Conservation (phyloP, 1,140 invertebrate genomes). For the Neomicropteryx cornuta region DNA sequence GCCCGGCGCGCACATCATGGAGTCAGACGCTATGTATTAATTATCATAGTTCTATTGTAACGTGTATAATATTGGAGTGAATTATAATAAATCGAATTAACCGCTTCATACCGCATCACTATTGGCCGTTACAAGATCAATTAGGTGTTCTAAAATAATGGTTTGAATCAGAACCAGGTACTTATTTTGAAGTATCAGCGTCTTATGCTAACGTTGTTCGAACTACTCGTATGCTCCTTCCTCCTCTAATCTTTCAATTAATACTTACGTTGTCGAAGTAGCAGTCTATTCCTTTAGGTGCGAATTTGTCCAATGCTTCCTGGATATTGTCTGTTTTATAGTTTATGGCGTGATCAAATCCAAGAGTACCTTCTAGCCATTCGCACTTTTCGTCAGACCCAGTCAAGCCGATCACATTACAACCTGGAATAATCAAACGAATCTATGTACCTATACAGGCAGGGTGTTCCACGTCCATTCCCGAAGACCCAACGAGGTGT, state of each 20-base stretch:
- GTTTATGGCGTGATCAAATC: conserved; percentile 58
- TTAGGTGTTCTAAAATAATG: neutral
- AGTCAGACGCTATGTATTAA: too few relatives aligned
- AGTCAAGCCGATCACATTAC: conserved; percentile 59
- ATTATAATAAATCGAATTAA: too few relatives aligned
- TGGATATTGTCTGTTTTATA: conserved; percentile 52
- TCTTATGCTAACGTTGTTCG: neutral
- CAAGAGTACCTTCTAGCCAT: conserved; percentile 52
- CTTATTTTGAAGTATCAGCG: neutral
- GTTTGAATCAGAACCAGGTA: too few relatives aligned
- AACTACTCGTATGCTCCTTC: neutral
- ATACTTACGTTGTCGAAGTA: conserved; percentile 53
- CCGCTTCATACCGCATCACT: too few relatives aligned
- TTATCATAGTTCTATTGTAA: too few relatives aligned
- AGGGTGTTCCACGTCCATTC: too few relatives aligned
- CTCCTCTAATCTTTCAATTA: neutral
- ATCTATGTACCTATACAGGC: too few relatives aligned
- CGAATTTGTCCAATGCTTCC: conserved; percentile 41
- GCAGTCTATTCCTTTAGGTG: conserved; percentile 51
- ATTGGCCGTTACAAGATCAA: too few relatives aligned
- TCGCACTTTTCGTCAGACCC: conserved; percentile 57
- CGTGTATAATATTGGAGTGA: too few relatives aligned
- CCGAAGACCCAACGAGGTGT: too few relatives aligned
- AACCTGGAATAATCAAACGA: conserved; percentile 37
- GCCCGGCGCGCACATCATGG: neutral